Percentiles rank a stretch among this genome's conserved stretches.
Evolutionary conservation across 2,888 invertebrate genomes (phyloP).

Genomic region (Parnassius smintheus): DNA sequence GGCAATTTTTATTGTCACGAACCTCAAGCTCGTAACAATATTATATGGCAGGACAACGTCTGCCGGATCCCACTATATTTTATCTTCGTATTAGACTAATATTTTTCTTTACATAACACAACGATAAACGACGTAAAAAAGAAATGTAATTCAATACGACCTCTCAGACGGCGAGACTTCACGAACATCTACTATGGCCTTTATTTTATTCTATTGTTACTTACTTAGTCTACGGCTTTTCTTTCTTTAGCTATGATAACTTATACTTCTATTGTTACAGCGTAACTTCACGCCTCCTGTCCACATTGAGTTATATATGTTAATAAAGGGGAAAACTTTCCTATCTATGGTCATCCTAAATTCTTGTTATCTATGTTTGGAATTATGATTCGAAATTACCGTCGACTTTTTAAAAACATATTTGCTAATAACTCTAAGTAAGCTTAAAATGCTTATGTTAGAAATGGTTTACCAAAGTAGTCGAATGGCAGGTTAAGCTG

Average conservation of each 20-base stretch:
- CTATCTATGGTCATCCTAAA: constrained; percentile 8
- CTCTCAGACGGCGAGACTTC: constrained; percentile 25
- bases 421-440: too few species aligned
- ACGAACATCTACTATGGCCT: constrained; percentile 17
- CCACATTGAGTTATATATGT: constrained; percentile 12
- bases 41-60: too few species aligned
- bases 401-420: too few species aligned
- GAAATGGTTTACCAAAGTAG: too few species aligned
- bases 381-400: too few species aligned
- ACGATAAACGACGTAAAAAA: constrained; percentile 7
- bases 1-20: too few species aligned
- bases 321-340: constrained; percentile 17
- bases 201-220: constrained; percentile 21
- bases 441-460: too few species aligned
- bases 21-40: too few species aligned
- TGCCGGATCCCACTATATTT: too few species aligned
- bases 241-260: constrained; percentile 12
- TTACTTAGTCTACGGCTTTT: constrained; percentile 11
- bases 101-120: not conserved
- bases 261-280: constrained; percentile 18
- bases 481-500: too few species aligned
- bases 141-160: constrained; percentile 23
- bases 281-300: constrained; percentile 20
- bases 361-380: too few species aligned
- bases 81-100: not conserved